Base-by-base conservation (phyloP, 2,888 invertebrate genomes). In the Altica lythri region DNA sequence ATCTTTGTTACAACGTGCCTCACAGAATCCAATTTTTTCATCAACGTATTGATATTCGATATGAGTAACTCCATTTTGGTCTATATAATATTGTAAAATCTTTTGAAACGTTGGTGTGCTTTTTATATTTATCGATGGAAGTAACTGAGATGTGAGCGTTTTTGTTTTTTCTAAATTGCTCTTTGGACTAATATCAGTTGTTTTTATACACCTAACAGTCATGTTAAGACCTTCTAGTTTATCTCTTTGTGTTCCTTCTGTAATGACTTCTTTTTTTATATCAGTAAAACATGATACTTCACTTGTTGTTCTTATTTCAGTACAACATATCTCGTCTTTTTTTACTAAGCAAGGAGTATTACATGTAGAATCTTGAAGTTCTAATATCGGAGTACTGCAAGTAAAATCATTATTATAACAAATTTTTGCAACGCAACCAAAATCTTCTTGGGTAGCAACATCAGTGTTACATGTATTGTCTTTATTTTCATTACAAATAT, bases 1-100 rank as follows among this genome's bases (percentile, higher is more conserved):
- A n/a, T n/a, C n/a, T n/a, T n/a, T n/a, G n/a, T n/a, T n/a, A n/a
- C n/a, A 46, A 8, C 19, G 27, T 9, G 22, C 14, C 34, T 51
- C 47, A 13, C 35, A 34, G 19, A 46, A 51, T 9, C 27, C 47
- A 12, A 47, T 22, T 9, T 47, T 49, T 19, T 42, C 42, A n/a
- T n/a, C 30, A 1, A 29, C 44, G n/a, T 32, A 29, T 9, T 16
- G 27, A 30, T 19, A 48, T 17, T 25, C 16, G 9, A 53, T 3
- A 29, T 48, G 35, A 9, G 42, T 53, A 18, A 55, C 54, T 16
- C 63, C 60, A 27, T 49, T 32, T 6, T 81, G 79, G 64, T 75
- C 62, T 63, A 82, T 82, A 64, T 80, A 77, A 62, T 82, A 71
- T 19, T 78, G 75, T 51, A 81, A 73, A 53, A 81, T 79, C 69